Evolutionary conservation across 2,113 vertebrate genomes (phyloP), one percentile per base, ranked within the genome.

Genomic region (Bufo bufo): DNA sequence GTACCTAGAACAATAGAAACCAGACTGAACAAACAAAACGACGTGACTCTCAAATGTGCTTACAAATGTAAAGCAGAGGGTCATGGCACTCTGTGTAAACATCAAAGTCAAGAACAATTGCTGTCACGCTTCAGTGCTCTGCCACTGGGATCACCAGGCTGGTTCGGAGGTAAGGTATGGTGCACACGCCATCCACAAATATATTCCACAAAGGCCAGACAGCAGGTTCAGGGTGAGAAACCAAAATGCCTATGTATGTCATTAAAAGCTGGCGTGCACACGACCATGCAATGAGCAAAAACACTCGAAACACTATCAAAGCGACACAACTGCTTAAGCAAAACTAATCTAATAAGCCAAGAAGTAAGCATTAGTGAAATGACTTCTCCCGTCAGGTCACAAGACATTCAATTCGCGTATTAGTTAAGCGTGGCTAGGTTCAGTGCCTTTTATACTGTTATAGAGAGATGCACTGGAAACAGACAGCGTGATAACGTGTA

Each of bases 271-370:
- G 45, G 49, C 45, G 8, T 19, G 49, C 10, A 82, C 61, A 69
- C 20, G 7, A 12, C 43, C 17, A 9, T 52, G 65, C 45, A 83
- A 52, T 83, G 13, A 69, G 58, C 49, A 23, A 66, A 66, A 59
- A 49, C 61, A 69, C 63, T 14, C 71, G 52, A 16, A 83, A 69
- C 69, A 54, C 82, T 71, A 71, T 54, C 45, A 47, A 66, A n/a
- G 61, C 77, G 33, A 58, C 77, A 81, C 23, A 84, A 82, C 43
- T 49, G 59, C 80, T 65, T 63, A 65, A 52, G 47, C n/a, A 50
- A 71, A 84, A 84, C 58, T 66, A 79, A 86, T 66, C 17, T 77
- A 79, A 65, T 86, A 43, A 83, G 47, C 81, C 20, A 66, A 83
- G 45, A 74, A 65, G 71, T 63, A 3, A 77, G 43, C 33, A 77